Conservation (phyloP, 2,888 invertebrate species). For the Sabatieria punctata region DNA sequence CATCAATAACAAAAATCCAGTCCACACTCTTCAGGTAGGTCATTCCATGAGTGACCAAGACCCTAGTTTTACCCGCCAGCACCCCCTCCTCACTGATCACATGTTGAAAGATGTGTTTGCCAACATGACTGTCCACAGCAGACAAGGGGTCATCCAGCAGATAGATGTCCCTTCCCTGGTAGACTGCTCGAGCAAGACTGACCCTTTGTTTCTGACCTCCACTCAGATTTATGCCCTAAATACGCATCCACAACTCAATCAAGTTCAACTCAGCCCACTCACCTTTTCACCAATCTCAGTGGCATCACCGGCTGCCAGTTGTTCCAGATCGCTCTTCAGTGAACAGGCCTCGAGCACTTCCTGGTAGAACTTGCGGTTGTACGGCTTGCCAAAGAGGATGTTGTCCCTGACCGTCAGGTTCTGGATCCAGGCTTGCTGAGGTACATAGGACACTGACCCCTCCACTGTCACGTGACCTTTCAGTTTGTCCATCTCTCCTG, state of each 20-base stretch:
- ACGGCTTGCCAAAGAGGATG: slow-evolving; percentile 64
- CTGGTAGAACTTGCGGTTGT: slow-evolving; percentile 54
- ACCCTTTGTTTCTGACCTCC: slow-evolving; percentile 83
- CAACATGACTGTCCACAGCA: slow-evolving; percentile 91
- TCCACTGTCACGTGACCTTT: slow-evolving; percentile 18
- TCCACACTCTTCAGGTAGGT: slow-evolving; percentile 80
- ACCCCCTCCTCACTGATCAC: slow-evolving; percentile 13
- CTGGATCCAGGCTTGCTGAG: slow-evolving; percentile 95
- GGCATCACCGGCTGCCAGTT: slow-evolving; percentile 69
- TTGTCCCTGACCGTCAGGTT: slow-evolving; percentile 82
- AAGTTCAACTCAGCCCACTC: too few relatives aligned
- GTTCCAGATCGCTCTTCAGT: slow-evolving; percentile 70
- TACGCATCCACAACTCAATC: too few relatives aligned
- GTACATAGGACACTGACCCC: slow-evolving; percentile 59
- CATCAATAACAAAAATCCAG: slow-evolving; percentile 68
- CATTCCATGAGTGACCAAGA: slow-evolving; percentile 86
- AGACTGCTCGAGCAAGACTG: slow-evolving; percentile 74
- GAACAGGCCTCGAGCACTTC: slow-evolving; percentile 75
- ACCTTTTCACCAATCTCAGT: slow-evolving; percentile 96
- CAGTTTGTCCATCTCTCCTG: slow-evolving; percentile 43
- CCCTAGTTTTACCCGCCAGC: slow-evolving; percentile 47
- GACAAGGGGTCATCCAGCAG: slow-evolving; percentile 84
- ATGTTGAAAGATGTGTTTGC: slow-evolving; percentile 68
- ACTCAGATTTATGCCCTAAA: slow-evolving; percentile 53
- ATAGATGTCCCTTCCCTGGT: slow-evolving; percentile 68